Evolutionary conservation across 2,797 vertebrate genomes (phyloP), one percentile per base, ranked within the genome.

Genomic region (Malurus splendens): DNA sequence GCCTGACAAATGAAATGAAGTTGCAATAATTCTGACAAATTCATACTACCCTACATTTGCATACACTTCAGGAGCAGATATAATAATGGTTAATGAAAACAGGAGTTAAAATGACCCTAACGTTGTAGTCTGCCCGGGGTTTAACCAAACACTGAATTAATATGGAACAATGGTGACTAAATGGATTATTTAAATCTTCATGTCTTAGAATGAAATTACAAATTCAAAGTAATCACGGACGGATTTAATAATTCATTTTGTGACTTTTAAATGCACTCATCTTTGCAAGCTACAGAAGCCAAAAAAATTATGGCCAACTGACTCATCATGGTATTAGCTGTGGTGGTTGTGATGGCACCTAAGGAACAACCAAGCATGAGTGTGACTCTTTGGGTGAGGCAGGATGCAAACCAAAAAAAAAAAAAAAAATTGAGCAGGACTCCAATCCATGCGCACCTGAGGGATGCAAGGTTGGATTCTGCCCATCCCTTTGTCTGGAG

Each of bases 11-110:
- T 5, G 8, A 52, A 93, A 92, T 94, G 80, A 82, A 78, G 48
- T 89, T 82, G 81, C 86, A 71, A 92, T 92, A 90, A 93, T 95
- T 94, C 90, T 95, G 90, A 96, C 90, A 90, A 94, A 95, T 94
- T 94, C 77, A 89, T 91, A 56, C 56, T 64, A 44, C n/a, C 52
- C 32, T 61, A 90, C 65, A 96, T 95, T 92, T 94, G 81, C 91
- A 91, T 94, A 56, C 25, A 22, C 33, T 89, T 59, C 52, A 90
- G 71, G 85, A 93, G 30, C 48, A 65, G 65, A 73, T 72, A 65
- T 75, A 91, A 85, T 90, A 91, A 87, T 47, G 1, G 10, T 30
- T 90, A 95, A 96, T 89, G 82, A 93, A 93, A 95, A 95, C 86
- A 88, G 56, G 64, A 84, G 76, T 89, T 92, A 54, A 93, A 95